Percentiles rank a stretch among this genome's conserved stretches.
phyloP scores from a whole-genome alignment of 2,888 invertebrate species.

The Strigamia crassipes region DNA sequence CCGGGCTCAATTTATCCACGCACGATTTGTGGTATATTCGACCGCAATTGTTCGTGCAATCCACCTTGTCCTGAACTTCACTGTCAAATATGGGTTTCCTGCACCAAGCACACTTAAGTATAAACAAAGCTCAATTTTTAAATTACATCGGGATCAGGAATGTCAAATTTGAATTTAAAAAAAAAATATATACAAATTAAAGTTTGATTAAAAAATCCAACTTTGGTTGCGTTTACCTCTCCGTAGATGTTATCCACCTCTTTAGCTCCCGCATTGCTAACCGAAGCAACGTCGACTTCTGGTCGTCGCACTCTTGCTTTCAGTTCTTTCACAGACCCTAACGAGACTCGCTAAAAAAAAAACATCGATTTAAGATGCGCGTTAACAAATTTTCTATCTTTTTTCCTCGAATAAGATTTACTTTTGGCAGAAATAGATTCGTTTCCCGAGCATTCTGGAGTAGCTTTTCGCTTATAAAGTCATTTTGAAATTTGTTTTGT shows the following conservation, averaged over 20 bases:
- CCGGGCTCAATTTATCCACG: background rate
- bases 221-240: too few relatives aligned
- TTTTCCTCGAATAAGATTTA: too few relatives aligned
- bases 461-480: background rate
- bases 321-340: background rate
- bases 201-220: too few relatives aligned
- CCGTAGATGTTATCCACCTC: too few relatives aligned
- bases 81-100: background rate
- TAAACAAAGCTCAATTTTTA: background rate
- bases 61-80: background rate
- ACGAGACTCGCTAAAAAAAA: background rate
- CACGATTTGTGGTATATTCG: background rate
- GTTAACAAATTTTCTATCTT: background rate
- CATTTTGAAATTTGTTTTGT: conserved; percentile 2
- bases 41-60: background rate
- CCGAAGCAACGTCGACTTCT: too few relatives aligned
- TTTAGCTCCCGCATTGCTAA: too few relatives aligned
- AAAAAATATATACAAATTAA: too few relatives aligned
- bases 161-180: too few relatives aligned
- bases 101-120: background rate
- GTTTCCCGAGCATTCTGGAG: background rate
- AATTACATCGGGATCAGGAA: background rate
- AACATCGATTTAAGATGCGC: background rate
- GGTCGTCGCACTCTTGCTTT: background rate
- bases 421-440: background rate